A percentile compares a stretch with the other conserved stretches of the same genome.
Evolutionary conservation across 2,888 invertebrate species (phyloP).

Genomic region (Drosophila parthenogenetica): DNA sequence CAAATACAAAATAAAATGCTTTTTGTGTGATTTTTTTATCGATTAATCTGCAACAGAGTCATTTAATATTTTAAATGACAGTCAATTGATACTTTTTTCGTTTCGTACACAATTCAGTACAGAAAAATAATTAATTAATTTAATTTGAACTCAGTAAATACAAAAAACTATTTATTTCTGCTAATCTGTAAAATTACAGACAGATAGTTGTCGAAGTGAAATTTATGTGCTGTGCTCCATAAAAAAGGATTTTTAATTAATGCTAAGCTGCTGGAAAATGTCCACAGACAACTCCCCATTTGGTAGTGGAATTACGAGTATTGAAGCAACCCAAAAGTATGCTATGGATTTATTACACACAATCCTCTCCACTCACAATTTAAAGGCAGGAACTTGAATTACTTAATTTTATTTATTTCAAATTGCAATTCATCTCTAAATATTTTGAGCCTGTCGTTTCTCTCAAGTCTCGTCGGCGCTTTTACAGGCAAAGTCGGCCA

Average conservation of each 20-base stretch:
- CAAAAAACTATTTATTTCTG: slow-evolving; percentile 15
- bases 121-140: slow-evolving; percentile 62
- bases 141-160: slow-evolving; percentile 42
- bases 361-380: neutral
- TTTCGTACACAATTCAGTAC: slow-evolving; percentile 35
- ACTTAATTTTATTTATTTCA: neutral
- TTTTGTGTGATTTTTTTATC: slow-evolving; percentile 19
- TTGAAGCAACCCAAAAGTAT: neutral
- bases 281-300: neutral
- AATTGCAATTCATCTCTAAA: neutral
- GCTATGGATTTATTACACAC: neutral
- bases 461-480: neutral
- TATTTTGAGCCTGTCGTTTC: neutral
- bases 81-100: slow-evolving; percentile 29
- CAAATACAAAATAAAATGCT: slow-evolving; percentile 26
- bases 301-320: neutral
- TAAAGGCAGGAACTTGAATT: too few species aligned
- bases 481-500: neutral
- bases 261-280: neutral
- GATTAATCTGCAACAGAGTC: slow-evolving; percentile 22
- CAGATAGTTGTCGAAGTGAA: slow-evolving; percentile 29
- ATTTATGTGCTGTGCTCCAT: slow-evolving; percentile 19
- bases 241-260: slow-evolving; percentile 8
- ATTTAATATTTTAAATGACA: slow-evolving; percentile 36
- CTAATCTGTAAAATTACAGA: slow-evolving; percentile 62